Base-by-base conservation (phyloP, 2,888 invertebrate species). In the Melikaiella ostensackeni region DNA sequence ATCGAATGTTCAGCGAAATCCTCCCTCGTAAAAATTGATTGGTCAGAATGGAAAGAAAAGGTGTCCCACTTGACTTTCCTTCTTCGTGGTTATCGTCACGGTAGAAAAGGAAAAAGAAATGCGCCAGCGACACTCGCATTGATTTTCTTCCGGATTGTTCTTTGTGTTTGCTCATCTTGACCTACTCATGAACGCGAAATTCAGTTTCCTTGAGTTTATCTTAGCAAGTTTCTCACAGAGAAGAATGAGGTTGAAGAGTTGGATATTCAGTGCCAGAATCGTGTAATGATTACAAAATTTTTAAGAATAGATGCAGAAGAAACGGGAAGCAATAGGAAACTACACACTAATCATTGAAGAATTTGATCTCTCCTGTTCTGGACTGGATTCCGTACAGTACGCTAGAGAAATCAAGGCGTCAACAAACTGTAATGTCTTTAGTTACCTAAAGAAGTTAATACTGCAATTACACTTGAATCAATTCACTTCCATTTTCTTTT, bases 101-200 rank as follows among this genome's bases (percentile, higher is more conserved):
- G 50, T 70, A 1, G 70, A 46, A 50, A 11, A 50, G 5, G 38
- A 13, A 46, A 50, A 27, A 27, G 27, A 42, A 64, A 19, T 42
- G 42, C 42, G 24, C 46, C 19, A 42, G 46, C 46, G 27, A 46
- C 66, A 66, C 9, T 24, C 42, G 27, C 70, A 70, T 70, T 70
- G 70, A 70, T 70, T 70, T 70, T 70, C 50, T 70, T 50, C 30
- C 6, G 50, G 50, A 46, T 24, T 19, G 13, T 27, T 70, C 30
- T 46, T 70, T 70, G 8, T 66, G 21, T 70, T 46, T 66, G 21
- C 21, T 9, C 70, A 33, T 11, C 70, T 70, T 70, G 70, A 70
- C 70, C 70, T 33, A n/a, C n/a, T 33, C 59, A 59, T 27, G 27
- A 27, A 16, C 59, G 24, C 6, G 59, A 59, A 59, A 59, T 27